Percentiles rank a stretch among this genome's conserved stretches.
Evolutionary conservation across 2,797 vertebrate genomes (phyloP).

Genomic region (Ateles fusciceps): DNA sequence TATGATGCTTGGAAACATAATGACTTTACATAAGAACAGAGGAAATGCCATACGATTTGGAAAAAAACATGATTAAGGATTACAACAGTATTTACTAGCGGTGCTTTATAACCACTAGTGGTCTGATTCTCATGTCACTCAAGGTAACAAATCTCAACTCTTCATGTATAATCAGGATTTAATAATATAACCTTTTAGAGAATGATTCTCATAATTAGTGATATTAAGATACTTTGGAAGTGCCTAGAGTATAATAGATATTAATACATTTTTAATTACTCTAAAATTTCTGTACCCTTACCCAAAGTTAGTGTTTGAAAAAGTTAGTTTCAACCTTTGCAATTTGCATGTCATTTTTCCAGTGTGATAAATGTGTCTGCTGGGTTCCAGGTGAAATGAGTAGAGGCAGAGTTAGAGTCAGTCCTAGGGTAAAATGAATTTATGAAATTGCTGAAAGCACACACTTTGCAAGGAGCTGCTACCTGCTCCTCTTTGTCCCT

Average conservation of each 20-base stretch:
- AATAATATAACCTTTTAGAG: background rate
- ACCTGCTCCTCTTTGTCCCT: too few species aligned
- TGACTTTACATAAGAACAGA: background rate
- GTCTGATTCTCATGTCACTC: background rate
- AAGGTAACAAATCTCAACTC: background rate
- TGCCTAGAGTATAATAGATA: background rate
- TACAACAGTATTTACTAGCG: fast-evolving
- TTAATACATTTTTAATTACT: background rate
- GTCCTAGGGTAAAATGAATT: background rate
- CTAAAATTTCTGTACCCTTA: background rate
- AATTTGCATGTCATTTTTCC: background rate
- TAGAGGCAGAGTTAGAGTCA: background rate
- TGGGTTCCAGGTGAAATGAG: background rate
- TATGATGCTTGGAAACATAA: background rate
- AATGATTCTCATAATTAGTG: background rate
- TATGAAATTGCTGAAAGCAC: background rate
- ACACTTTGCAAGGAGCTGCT: background rate
- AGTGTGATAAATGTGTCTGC: background rate
- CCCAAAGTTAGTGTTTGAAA: background rate
- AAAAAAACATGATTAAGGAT: fast-evolving
- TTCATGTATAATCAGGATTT: background rate
- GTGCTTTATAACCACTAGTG: background rate
- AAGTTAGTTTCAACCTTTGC: background rate
- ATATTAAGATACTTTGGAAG: background rate
- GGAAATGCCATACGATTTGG: background rate